Evolutionary conservation across 2,888 invertebrate species (phyloP).

Genomic region (Synanthedon vespiformis): DNA sequence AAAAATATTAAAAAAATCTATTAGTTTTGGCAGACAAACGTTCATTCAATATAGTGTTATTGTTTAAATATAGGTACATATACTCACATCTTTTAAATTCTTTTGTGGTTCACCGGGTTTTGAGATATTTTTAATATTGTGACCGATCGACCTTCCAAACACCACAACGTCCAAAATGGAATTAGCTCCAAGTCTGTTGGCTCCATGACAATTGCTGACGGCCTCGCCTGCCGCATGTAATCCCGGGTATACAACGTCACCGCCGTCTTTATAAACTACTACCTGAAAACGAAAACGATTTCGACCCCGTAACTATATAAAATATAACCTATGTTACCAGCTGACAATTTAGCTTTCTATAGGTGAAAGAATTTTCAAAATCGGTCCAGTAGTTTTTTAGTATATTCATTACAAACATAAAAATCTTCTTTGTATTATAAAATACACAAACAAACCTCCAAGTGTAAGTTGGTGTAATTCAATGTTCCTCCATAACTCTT

Average conservation of each 20-base stretch:
- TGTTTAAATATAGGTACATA: no score
- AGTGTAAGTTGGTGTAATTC: neutral
- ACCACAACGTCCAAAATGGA: constrained; percentile 96
- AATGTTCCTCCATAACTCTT: neutral
- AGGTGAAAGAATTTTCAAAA: no score
- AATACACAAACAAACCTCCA: no score
- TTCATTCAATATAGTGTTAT: neutral
- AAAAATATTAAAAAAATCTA: neutral
- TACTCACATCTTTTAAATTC: constrained; percentile 75
- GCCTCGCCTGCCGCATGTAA: constrained; percentile 95
- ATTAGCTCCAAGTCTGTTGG: constrained; percentile 98
- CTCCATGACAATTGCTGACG: constrained; percentile 95
- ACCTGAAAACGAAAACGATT: constrained; percentile 45
- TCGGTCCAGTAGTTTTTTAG: no score
- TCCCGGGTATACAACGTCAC: constrained; percentile 82
- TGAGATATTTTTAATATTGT: constrained; percentile 80
- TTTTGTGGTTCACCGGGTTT: constrained; percentile 87
- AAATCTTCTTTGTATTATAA: no score
- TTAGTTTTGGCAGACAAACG: neutral
- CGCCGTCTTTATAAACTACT: constrained; percentile 63
- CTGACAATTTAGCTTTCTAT: no score
- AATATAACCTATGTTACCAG: no score
- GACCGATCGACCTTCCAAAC: constrained; percentile 95
- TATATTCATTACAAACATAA: no score
- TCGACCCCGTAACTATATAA: no score